phyloP scores from a whole-genome alignment of 2,797 vertebrate genomes.

The Smutsia gigantea region DNA sequence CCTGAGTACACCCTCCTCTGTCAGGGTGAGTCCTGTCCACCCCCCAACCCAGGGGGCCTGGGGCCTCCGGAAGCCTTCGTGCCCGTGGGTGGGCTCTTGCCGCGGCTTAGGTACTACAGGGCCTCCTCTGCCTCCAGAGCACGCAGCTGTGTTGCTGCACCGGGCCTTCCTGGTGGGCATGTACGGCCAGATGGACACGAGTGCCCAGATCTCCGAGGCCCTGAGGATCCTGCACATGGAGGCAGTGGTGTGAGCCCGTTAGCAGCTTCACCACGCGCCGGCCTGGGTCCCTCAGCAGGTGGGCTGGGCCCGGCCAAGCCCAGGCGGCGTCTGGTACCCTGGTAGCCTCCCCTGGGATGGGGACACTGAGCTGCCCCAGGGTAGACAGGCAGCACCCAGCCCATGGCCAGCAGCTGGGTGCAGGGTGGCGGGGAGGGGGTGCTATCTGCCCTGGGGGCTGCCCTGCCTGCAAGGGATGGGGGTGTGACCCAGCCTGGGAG shows the following conservation, averaged over 20 bases:
- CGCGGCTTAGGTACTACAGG: background rate
- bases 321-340: fast-evolving
- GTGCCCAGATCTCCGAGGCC: constrained; percentile 96
- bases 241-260: constrained; percentile 90
- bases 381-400: background rate
- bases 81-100: fast-evolving
- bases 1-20: constrained; percentile 98
- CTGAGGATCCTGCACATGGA: constrained; percentile 98
- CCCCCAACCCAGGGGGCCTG: fast-evolving
- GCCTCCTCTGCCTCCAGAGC: constrained; percentile 87
- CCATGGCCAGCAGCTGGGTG: background rate
- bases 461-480: background rate
- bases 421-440: too few relatives aligned
- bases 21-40: constrained; percentile 88
- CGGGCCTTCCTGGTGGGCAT: constrained; percentile 98
- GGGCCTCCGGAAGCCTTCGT: fast-evolving
- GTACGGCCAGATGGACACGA: constrained; percentile 97
- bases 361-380: fast-evolving
- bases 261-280: fast-evolving
- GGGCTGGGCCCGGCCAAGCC: background rate
- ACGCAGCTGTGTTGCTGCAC: constrained; percentile 95
- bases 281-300: too few relatives aligned
- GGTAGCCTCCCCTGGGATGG: fast-evolving
- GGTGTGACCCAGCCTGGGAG: fast-evolving
- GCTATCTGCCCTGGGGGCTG: background rate